A percentile compares a stretch with the other conserved stretches of the same genome.
phyloP scores from a whole-genome alignment of 2,888 invertebrate genomes.

The Calliopum simillimum region DNA sequence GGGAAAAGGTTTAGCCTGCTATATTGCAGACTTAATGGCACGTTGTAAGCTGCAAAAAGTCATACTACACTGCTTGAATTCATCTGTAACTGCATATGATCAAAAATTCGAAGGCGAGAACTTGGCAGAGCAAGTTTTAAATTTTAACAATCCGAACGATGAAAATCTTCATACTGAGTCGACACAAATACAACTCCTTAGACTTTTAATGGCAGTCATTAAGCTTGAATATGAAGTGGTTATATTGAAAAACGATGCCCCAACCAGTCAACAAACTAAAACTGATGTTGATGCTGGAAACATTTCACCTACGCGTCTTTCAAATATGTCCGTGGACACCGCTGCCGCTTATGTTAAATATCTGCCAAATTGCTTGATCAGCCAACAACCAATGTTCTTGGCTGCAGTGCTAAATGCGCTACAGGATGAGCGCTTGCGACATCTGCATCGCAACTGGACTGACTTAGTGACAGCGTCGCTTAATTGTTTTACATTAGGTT shows the following conservation, averaged over 20 bases:
- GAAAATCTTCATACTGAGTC: conserved; percentile 76
- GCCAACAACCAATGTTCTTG: conserved; percentile 86
- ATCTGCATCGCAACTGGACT: conserved; percentile 86
- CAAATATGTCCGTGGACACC: conserved; percentile 48
- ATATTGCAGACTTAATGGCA: conserved; percentile 78
- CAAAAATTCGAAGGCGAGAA: conserved; percentile 61
- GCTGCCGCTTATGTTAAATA: conserved; percentile 70
- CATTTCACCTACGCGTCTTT: conserved; percentile 61
- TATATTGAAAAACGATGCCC: conserved; percentile 68
- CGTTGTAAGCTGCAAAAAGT: conserved; percentile 88
- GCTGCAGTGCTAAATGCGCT: conserved; percentile 82
- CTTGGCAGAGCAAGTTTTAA: conserved; percentile 80
- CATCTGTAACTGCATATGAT: conserved; percentile 71
- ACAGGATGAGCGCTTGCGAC: conserved; percentile 76
- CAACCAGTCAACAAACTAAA: conserved; percentile 47
- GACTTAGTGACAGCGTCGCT: conserved; percentile 82
- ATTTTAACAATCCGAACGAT: conserved; percentile 77
- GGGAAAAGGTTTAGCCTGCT: conserved; percentile 80
- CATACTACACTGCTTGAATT: conserved; percentile 82
- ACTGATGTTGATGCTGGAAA: conserved; percentile 55
- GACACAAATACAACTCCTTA: conserved; percentile 76
- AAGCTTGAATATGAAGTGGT: conserved; percentile 80
- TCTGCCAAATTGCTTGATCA: conserved; percentile 74
- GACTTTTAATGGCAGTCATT: conserved; percentile 78
- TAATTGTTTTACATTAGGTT: conserved; percentile 80